Conservation (phyloP, 92 coral and sea anemone species). For the Porites evermanni region DNA sequence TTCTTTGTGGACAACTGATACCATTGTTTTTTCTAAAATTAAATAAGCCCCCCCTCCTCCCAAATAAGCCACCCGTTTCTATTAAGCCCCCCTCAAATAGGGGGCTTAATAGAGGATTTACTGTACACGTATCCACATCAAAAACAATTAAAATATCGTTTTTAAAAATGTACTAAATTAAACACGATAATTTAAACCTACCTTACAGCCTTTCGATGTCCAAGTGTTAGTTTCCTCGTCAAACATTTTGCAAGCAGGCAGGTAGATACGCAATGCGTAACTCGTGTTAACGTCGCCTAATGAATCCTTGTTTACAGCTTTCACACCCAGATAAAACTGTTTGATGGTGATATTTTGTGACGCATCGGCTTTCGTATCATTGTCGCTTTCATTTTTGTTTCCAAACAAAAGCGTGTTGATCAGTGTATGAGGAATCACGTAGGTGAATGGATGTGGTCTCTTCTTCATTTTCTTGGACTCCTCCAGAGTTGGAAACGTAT, state of each 20-base stretch:
- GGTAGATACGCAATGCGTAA: constrained; percentile 82
- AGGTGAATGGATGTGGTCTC: constrained; percentile 87
- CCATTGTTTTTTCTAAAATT: no score
- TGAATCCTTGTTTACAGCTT: constrained; percentile 73
- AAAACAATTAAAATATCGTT: no score
- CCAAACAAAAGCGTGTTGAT: constrained; percentile 57
- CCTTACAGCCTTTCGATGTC: constrained; percentile 92
- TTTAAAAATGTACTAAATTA: no score
- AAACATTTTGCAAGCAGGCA: constrained; percentile 92
- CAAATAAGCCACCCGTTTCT: no score
- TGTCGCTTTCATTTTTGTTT: constrained; percentile 40
- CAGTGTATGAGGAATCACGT: constrained; percentile 71
- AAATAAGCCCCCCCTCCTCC: no score
- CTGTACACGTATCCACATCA: no score
- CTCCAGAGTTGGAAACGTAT: constrained; percentile 74
- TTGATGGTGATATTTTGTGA: constrained; percentile 57
- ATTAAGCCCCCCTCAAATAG: no score
- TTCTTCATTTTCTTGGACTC: constrained; percentile 86
- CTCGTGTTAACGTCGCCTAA: constrained; percentile 66
- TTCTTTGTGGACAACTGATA: no score
- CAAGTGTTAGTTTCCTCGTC: constrained; percentile 81
- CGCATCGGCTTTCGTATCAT: constrained; percentile 48
- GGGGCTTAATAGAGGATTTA: no score
- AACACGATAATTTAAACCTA: constrained; percentile 30
- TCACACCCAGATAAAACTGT: constrained; percentile 83